Percentiles rank a stretch among this genome's conserved stretches.
phyloP scores from a whole-genome alignment of 2,113 vertebrate genomes.

The Rhynchopsitta pachyrhyncha region DNA sequence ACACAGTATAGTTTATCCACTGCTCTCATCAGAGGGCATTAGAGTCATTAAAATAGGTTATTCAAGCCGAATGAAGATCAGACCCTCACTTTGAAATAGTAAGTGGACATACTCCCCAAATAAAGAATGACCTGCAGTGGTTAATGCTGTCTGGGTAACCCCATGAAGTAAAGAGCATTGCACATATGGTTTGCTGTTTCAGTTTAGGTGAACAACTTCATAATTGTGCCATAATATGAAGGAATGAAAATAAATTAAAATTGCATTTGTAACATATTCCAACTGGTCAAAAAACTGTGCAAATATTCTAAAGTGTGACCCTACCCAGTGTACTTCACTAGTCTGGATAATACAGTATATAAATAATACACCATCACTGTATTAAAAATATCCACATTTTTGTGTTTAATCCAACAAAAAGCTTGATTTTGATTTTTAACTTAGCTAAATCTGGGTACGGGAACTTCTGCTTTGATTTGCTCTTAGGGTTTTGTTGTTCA shows the following conservation, averaged over 20 bases:
- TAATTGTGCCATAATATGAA: accelerated
- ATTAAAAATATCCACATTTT: neutral
- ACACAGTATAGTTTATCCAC: neutral
- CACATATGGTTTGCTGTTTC: neutral
- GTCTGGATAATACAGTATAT: neutral
- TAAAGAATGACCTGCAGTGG: neutral
- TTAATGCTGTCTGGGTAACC: neutral
- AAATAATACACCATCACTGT: neutral
- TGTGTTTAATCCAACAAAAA: neutral
- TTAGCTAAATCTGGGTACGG: neutral
- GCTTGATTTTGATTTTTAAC: neutral
- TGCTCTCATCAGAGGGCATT: neutral
- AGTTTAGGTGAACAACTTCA: neutral
- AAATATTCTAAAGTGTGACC: neutral
- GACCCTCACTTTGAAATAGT: neutral
- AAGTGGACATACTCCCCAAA: neutral
- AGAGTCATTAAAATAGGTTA: neutral
- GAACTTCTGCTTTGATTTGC: neutral
- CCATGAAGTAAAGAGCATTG: neutral
- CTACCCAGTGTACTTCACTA: neutral
- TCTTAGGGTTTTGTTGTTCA: neutral
- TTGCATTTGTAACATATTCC: neutral
- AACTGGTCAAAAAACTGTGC: neutral
- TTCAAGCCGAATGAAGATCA: neutral
- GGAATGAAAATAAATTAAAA: neutral